These are phyloP conservation scores for Scylla paramamosain DNA, from an alignment of 1,140 invertebrate species.

Conservation along the genomic window DNA sequence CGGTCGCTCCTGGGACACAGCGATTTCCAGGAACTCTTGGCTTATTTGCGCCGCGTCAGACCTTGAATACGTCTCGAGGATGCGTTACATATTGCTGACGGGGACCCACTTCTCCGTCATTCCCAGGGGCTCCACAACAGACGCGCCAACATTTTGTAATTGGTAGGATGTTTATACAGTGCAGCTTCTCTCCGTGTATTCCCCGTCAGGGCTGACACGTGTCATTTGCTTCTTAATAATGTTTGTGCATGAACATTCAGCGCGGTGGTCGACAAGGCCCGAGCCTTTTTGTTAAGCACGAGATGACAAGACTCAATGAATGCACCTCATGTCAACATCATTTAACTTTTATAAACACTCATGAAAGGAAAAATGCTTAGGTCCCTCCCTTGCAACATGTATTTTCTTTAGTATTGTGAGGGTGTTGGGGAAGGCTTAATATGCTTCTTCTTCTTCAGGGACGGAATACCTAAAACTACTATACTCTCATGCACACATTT, in stretches of 20 bases:
- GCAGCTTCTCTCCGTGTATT: background rate
- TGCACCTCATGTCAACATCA: background rate
- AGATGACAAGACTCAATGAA: background rate
- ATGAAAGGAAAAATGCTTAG: background rate
- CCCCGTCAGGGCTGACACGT: background rate
- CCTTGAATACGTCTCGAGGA: conserved; percentile 32
- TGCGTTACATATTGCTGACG: conserved; percentile 11
- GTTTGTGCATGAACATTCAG: conserved; percentile 12
- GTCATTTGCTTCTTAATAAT: background rate
- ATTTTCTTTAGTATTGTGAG: background rate
- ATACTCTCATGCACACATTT: conserved; percentile 32
- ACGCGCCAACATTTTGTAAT: background rate
- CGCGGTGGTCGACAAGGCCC: background rate
- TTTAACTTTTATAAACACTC: background rate
- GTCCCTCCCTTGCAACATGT: background rate
- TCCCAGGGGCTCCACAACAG: background rate
- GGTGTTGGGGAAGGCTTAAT: background rate
- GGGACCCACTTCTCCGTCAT: background rate
- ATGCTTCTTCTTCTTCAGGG: background rate
- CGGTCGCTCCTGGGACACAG: background rate
- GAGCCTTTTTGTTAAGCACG: background rate
- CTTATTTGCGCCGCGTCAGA: conserved; percentile 58
- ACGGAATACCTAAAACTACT: background rate
- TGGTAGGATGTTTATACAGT: background rate
- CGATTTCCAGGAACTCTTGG: conserved; percentile 52